phyloP scores from a whole-genome alignment of 2,888 invertebrate species.

The Rhingia rostrata region DNA sequence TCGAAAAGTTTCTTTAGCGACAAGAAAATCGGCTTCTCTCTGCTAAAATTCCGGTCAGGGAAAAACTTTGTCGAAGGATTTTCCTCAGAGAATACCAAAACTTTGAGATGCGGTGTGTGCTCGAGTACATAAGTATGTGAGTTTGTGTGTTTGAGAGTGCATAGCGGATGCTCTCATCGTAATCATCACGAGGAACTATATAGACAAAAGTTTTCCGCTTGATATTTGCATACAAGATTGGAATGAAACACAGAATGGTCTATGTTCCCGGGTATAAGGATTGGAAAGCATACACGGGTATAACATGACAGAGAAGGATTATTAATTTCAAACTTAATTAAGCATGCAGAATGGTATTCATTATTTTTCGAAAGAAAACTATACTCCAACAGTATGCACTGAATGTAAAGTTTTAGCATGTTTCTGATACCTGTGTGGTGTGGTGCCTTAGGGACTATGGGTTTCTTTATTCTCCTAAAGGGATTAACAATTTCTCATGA shows the following conservation, averaged over 20 bases:
- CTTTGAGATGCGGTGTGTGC: conserved; percentile 32
- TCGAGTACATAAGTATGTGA: background rate
- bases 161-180: conserved; percentile 15
- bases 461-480: conserved; percentile 24
- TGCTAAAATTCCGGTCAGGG: background rate
- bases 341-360: conserved; percentile 66
- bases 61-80: conserved; percentile 23
- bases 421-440: conserved; percentile 21
- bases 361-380: conserved; percentile 47
- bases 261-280: background rate
- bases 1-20: conserved; percentile 45
- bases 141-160: conserved; percentile 14
- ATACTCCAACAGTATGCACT: conserved; percentile 37
- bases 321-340: conserved; percentile 72
- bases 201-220: conserved; percentile 63
- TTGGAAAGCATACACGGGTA: background rate
- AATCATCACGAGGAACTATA: conserved; percentile 62
- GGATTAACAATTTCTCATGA: conserved; percentile 28
- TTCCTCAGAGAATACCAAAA: conserved; percentile 21
- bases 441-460: background rate
- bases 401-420: conserved; percentile 49
- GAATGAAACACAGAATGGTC: conserved; percentile 37
- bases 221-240: conserved; percentile 68
- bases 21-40: conserved; percentile 3
- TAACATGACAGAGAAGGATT: conserved; percentile 48